Evolutionary conservation across 2,113 vertebrate species (phyloP).

Genomic region (Gnathonemus echidnorhynchus): DNA sequence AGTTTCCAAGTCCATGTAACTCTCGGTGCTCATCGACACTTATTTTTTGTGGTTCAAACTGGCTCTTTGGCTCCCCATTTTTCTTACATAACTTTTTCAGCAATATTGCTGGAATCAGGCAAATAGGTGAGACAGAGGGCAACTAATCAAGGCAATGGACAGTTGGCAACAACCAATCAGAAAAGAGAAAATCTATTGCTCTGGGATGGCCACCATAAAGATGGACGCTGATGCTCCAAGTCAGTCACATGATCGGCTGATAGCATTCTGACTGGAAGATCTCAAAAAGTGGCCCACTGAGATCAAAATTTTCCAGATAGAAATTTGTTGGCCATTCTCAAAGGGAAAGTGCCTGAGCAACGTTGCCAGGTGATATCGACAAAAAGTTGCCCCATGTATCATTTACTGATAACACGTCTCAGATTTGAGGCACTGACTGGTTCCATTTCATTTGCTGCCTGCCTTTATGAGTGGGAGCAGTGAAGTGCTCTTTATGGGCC

Average conservation of each 20-base stretch:
- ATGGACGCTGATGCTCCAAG: not conserved
- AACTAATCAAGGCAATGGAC: no score
- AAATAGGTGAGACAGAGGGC: no score
- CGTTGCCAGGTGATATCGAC: not conserved
- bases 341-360: not conserved
- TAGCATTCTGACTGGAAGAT: not conserved
- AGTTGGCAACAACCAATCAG: not conserved
- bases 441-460: not conserved
- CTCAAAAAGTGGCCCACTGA: not conserved
- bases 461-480: not conserved
- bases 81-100: no score
- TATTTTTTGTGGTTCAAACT: not conserved
- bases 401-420: not conserved
- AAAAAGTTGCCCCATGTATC: not conserved
- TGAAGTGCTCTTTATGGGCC: not conserved
- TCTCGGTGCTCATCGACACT: not conserved
- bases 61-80: no score
- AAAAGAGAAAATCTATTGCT: not conserved
- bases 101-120: no score
- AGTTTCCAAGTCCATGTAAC: not conserved
- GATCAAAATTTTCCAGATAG: not conserved
- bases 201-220: not conserved
- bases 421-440: not conserved
- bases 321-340: not conserved
- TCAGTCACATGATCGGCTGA: not conserved